Percentiles rank a stretch among this genome's conserved stretches.
phyloP scores from a whole-genome alignment of 1,140 invertebrate genomes.

The Centruroides sculpturatus region DNA sequence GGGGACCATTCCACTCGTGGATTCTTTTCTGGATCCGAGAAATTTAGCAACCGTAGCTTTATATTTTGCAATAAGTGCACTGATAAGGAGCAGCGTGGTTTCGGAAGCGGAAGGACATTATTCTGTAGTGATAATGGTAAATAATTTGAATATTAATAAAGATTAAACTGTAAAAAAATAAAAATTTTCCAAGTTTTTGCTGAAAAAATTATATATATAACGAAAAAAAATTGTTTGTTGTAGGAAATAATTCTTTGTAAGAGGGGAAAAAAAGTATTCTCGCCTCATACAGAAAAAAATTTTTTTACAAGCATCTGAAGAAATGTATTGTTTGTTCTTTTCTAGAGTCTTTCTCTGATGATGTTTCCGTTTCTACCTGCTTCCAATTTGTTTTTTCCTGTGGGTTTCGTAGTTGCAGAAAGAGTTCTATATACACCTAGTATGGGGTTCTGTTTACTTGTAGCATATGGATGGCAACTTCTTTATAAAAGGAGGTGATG shows the following conservation, averaged over 20 bases:
- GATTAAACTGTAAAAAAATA: no score
- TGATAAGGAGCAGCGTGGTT: slow-evolving; percentile 1
- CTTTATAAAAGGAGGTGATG: not conserved
- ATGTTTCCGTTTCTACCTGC: slow-evolving; percentile 82
- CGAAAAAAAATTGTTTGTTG: no score
- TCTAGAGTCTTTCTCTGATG: slow-evolving; percentile 41
- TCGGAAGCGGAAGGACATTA: no score
- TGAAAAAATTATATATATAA: no score
- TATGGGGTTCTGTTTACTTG: slow-evolving; percentile 61
- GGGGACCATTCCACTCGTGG: slow-evolving; percentile 81
- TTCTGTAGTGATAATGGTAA: no score
- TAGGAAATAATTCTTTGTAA: no score
- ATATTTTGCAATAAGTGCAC: slow-evolving; percentile 35
- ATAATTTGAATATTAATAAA: no score
- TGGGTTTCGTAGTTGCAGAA: slow-evolving; percentile 84
- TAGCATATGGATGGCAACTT: slow-evolving; percentile 40
- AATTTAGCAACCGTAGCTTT: slow-evolving; percentile 70
- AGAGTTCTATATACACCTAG: slow-evolving; percentile 74
- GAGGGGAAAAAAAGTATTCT: no score
- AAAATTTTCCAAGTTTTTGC: no score
- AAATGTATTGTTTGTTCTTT: not conserved
- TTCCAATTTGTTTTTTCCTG: slow-evolving; percentile 69
- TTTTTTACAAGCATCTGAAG: not conserved
- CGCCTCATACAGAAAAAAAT: no score
- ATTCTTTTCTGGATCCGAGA: slow-evolving; percentile 58